Percentiles rank a stretch among this genome's conserved stretches.
Conservation (phyloP, 2,888 invertebrate genomes). For the Nowickia ferox region DNA sequence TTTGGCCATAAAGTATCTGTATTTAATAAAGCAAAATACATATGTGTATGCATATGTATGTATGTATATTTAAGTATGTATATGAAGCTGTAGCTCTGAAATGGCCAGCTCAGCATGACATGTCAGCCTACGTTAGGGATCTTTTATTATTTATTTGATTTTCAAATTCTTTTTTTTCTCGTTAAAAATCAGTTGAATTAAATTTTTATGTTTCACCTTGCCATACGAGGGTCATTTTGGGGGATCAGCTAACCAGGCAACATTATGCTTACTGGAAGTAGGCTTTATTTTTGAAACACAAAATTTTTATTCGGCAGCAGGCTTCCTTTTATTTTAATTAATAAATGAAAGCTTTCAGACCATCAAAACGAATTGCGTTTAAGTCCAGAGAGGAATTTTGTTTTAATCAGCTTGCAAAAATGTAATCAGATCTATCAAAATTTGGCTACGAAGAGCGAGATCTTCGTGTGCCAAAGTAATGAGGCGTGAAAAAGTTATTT, state of each 20-base stretch:
- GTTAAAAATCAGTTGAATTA: slow-evolving; percentile 63
- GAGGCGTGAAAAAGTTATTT: too few species aligned
- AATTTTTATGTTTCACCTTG: slow-evolving; percentile 51
- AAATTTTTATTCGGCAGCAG: too few species aligned
- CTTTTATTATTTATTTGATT: slow-evolving; percentile 69
- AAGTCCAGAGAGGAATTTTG: too few species aligned
- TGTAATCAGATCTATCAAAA: too few species aligned
- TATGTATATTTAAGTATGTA: not conserved
- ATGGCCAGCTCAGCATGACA: slow-evolving; percentile 68
- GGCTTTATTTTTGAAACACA: too few species aligned
- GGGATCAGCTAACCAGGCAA: not conserved
- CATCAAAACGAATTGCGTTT: too few species aligned
- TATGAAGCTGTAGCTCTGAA: slow-evolving; percentile 41
- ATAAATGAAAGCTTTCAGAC: too few species aligned
- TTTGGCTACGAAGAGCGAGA: too few species aligned
- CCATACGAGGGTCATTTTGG: not conserved
- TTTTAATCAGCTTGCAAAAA: too few species aligned
- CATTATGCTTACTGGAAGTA: too few species aligned
- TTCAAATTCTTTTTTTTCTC: slow-evolving; percentile 40
- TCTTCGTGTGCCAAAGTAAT: too few species aligned
- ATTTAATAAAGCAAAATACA: slow-evolving; percentile 5
- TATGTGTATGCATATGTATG: not conserved
- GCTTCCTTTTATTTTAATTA: too few species aligned
- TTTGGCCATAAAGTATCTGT: slow-evolving; percentile 61
- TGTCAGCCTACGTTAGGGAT: slow-evolving; percentile 71